These are phyloP conservation scores for Cyprinodon tularosa DNA, from an alignment of 2,113 vertebrate species.

Conservation along the genomic window DNA sequence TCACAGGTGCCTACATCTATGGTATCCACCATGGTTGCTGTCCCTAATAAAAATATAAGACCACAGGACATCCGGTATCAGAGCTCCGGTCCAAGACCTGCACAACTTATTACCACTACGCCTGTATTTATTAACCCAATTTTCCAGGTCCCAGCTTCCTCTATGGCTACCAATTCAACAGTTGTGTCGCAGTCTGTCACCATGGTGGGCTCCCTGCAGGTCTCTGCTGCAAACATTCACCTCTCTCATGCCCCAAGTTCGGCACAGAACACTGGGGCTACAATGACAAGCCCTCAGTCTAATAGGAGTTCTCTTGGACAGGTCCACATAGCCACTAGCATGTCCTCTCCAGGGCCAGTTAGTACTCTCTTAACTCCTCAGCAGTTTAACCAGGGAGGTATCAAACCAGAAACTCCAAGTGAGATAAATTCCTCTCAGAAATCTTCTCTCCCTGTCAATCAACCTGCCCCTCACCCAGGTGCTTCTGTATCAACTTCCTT, in stretches of 20 bases:
- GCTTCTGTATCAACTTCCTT: slow-evolving; percentile 71
- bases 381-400: slow-evolving; percentile 48
- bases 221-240: slow-evolving; percentile 90
- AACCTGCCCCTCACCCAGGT: slow-evolving; percentile 70
- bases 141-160: slow-evolving; percentile 85
- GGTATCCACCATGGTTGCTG: slow-evolving; percentile 89
- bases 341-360: slow-evolving; percentile 72
- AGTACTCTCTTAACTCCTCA: slow-evolving; percentile 53
- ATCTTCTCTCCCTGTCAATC: slow-evolving; percentile 67
- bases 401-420: slow-evolving; percentile 80
- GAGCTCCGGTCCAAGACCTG: slow-evolving; percentile 78
- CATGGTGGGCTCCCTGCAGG: slow-evolving; percentile 89
- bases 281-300: slow-evolving; percentile 77
- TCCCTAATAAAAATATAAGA: slow-evolving; percentile 88
- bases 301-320: slow-evolving; percentile 80
- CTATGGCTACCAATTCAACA: slow-evolving; percentile 77
- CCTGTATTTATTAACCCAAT: slow-evolving; percentile 94
- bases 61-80: slow-evolving; percentile 83
- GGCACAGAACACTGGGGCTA: slow-evolving; percentile 65
- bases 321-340: slow-evolving; percentile 77
- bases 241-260: slow-evolving; percentile 80
- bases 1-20: slow-evolving; percentile 84
- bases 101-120: slow-evolving; percentile 89
- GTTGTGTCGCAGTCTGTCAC: slow-evolving; percentile 90
- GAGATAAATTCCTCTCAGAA: slow-evolving; percentile 72